A percentile compares a stretch with the other conserved stretches of the same genome.
These are phyloP conservation scores for Crossaster papposus DNA, from an alignment of 53 echinoderm and acorn worm species.

Conservation along the genomic window DNA sequence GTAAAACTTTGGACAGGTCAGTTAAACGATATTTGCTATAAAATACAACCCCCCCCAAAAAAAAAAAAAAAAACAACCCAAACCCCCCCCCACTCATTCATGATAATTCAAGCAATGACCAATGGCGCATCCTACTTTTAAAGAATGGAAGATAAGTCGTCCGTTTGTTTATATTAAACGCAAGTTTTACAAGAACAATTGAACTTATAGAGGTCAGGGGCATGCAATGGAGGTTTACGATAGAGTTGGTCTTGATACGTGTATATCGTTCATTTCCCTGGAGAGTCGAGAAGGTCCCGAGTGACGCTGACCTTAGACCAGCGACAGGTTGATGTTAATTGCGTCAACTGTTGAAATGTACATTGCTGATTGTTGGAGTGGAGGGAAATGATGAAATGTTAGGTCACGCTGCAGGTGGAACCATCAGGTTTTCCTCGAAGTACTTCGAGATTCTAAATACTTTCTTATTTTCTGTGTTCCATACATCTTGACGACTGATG, in stretches of 20 bases:
- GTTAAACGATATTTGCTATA: too few relatives aligned
- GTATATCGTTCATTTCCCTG: neutral
- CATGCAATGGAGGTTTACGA: neutral
- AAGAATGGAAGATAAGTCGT: too few relatives aligned
- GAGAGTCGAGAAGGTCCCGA: neutral
- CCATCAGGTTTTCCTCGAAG: neutral
- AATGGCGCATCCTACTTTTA: too few relatives aligned
- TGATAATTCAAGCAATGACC: too few relatives aligned
- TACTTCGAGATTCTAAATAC: neutral
- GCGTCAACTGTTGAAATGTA: slow-evolving; percentile 51
- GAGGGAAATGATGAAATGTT: neutral
- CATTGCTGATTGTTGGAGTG: neutral
- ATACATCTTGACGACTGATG: neutral
- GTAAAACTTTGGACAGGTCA: too few relatives aligned
- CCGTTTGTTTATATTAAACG: neutral
- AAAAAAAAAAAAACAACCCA: too few relatives aligned
- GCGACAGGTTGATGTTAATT: slow-evolving; percentile 18
- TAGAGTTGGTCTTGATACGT: neutral
- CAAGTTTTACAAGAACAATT: neutral
- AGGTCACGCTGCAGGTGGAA: neutral
- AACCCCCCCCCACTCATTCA: too few relatives aligned
- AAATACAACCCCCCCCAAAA: too few relatives aligned
- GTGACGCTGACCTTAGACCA: neutral
- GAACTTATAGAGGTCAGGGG: slow-evolving; percentile 12
- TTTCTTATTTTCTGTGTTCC: neutral